Conservation (phyloP, 1,140 invertebrate genomes). For the Heterodera carotae region DNA sequence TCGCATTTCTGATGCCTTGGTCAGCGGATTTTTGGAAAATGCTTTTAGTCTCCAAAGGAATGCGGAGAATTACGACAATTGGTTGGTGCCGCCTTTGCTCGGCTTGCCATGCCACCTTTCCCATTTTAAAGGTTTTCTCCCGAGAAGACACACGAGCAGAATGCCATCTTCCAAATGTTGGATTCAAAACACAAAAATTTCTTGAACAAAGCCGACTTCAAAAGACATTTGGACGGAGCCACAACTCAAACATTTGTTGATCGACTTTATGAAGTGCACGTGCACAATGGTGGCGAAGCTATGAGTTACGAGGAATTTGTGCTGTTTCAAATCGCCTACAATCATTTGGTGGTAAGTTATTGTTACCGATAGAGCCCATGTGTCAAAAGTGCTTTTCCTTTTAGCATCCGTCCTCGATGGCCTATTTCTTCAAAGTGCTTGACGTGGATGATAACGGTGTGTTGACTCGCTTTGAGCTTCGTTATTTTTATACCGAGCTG, state of each 20-base stretch:
- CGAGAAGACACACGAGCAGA: constrained; percentile 41
- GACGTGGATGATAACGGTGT: constrained; percentile 38
- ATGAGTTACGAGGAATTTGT: constrained; percentile 45
- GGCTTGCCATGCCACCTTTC: constrained; percentile 8
- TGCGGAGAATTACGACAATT: constrained; percentile 37
- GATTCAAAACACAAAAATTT: constrained; percentile 24
- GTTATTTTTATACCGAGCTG: constrained; percentile 37
- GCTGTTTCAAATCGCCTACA: constrained; percentile 35
- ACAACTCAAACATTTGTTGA: constrained; percentile 37
- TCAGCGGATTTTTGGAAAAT: constrained; percentile 42
- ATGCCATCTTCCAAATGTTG: constrained; percentile 35
- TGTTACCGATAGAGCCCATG: no score
- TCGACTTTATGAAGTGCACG: constrained; percentile 36
- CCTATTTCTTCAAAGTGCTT: constrained; percentile 44
- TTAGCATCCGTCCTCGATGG: constrained; percentile 39
- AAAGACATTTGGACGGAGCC: constrained; percentile 22
- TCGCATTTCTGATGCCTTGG: constrained; percentile 39
- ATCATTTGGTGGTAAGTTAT: constrained; percentile 42
- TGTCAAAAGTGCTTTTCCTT: constrained; percentile 5
- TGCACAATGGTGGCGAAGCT: constrained; percentile 23
- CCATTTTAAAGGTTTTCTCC: constrained; percentile 37
- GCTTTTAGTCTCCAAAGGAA: constrained; percentile 33
- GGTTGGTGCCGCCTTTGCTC: constrained; percentile 5
- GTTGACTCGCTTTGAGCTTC: constrained; percentile 38
- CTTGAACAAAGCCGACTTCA: constrained; percentile 30